Percentiles rank a stretch among this genome's conserved stretches.
These are phyloP conservation scores for Discoglossus pictus DNA, from an alignment of 2,797 vertebrate species.

Conservation along the genomic window DNA sequence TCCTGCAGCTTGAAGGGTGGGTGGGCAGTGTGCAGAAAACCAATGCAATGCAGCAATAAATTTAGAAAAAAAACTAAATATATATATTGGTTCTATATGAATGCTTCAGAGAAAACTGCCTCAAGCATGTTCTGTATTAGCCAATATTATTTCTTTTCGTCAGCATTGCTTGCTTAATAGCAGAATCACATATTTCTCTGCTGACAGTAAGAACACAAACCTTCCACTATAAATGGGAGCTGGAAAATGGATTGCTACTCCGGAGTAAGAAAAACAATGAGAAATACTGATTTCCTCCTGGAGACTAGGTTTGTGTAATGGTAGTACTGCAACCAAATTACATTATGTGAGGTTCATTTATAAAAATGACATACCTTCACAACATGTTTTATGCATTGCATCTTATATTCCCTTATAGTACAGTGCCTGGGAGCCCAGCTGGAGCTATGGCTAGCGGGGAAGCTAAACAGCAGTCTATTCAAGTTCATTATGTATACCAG, in stretches of 20 bases:
- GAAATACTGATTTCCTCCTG: constrained; percentile 3
- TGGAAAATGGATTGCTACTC: constrained; percentile 5
- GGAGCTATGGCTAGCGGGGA: no score
- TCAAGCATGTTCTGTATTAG: constrained; percentile 1
- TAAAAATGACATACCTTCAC: constrained; percentile 17
- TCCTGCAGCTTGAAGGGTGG: no score
- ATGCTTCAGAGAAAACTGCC: no score
- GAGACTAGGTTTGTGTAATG: background rate
- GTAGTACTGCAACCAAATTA: background rate
- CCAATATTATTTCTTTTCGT: background rate
- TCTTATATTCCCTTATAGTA: no score
- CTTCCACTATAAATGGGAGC: constrained; percentile 4
- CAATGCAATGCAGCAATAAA: no score
- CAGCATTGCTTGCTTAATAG: constrained; percentile 8
- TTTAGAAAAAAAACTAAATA: no score
- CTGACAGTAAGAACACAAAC: constrained; percentile 5
- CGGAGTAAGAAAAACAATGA: constrained; percentile 3
- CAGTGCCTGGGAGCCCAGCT: no score
- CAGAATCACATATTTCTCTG: constrained; percentile 8
- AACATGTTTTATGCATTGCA: no score
- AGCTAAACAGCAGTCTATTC: no score
- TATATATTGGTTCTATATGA: no score
- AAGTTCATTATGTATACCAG: no score
- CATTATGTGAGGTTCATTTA: constrained; percentile 12
- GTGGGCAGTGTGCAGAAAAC: no score